Base-by-base conservation (phyloP, 2,888 invertebrate genomes). In the Labia minor region DNA sequence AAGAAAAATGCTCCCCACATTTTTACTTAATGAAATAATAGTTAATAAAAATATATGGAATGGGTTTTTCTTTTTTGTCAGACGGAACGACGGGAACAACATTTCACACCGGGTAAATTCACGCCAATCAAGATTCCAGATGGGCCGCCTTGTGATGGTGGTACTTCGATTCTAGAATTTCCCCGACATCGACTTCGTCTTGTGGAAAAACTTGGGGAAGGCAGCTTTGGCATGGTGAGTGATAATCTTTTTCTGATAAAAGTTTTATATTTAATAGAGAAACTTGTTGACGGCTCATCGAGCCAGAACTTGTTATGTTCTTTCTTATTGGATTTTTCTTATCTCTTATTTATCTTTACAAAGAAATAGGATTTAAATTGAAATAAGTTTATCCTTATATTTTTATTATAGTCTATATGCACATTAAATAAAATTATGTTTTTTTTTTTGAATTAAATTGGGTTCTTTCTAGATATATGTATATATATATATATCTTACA, bases 121-220 rank as follows among this genome's bases (percentile, higher is more conserved):
- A 89, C 89, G 21, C 85, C 87, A 62, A 83, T 88, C 75, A 86
- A 86, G 77, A 81, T 89, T 71, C 88, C 88, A 26, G 86, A 86
- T 74, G 85, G 85, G 66, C 84, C 83, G 74, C 85, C 86, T 75
- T 81, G 85, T 77, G 85, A 85, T 78, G 71, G 70, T 8, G 83
- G 83, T 70, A 83, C 84, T 73, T 83, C 85, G 74, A 83, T 89
- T 76, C 82, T 87, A 73, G 90, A 92, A 76, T 88, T 92, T 77
- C 90, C 92, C 72, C 84, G 91, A 76, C 90, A 90, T 79, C 85
- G 89, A 77, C 83, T 94, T 74, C 82, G 90, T 76, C 87, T 91
- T 73, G 80, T 92, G 70, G 89, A 92, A 77, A 91, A 90, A 76
- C 84, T 93, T 65, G 93, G 92, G 70, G 92, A 92, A 78, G 92